These are phyloP conservation scores for Heliconius sara DNA, from an alignment of 2,888 invertebrate species.

Conservation along the genomic window DNA sequence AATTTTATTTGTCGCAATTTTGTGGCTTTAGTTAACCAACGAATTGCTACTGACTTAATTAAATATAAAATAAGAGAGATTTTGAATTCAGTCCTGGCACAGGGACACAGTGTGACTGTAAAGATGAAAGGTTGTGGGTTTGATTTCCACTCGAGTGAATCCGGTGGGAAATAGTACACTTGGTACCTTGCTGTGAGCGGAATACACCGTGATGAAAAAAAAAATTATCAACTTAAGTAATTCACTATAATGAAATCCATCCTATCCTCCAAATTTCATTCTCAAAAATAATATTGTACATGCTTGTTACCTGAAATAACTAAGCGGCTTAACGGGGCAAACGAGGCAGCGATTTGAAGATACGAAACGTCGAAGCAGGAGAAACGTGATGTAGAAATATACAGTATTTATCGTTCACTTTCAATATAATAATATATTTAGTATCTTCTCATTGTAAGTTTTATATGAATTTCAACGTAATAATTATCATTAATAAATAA, in stretches of 20 bases:
- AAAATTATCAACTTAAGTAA: background rate
- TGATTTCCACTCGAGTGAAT: no score
- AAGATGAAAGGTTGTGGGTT: no score
- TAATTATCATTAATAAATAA: no score
- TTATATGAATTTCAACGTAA: no score
- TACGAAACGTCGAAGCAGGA: background rate
- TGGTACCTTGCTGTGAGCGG: no score
- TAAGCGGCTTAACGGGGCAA: slow-evolving; percentile 9
- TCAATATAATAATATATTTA: background rate
- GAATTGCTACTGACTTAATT: background rate
- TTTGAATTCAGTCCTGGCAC: no score
- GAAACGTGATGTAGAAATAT: background rate
- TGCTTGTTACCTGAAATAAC: slow-evolving; percentile 2
- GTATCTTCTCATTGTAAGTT: no score
- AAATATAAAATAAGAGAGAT: background rate
- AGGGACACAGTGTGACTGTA: no score
- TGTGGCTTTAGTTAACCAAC: no score
- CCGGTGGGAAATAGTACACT: no score
- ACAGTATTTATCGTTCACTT: background rate
- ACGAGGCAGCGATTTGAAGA: background rate
- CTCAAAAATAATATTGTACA: background rate
- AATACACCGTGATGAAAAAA: no score
- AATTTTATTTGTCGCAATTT: no score
- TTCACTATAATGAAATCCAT: background rate
- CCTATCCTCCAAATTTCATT: background rate